Conservation (phyloP, 2,888 invertebrate species). For the Hedya salicella region DNA sequence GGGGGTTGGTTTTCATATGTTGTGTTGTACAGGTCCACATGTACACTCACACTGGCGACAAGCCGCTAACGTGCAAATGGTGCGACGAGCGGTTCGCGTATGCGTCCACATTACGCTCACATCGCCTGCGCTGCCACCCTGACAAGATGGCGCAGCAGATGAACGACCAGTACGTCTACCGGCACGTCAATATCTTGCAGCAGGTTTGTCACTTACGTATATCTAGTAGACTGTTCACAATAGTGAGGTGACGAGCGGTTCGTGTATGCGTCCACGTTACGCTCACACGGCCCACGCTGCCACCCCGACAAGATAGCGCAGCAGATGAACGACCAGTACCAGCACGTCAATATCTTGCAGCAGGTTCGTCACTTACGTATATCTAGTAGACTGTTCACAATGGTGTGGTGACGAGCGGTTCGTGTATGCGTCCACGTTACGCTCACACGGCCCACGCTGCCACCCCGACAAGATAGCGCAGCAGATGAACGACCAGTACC, state of each 20-base stretch:
- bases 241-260: conserved; percentile 83
- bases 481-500: conserved; percentile 50
- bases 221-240: neutral
- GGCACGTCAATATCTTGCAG: conserved; percentile 43
- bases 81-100: conserved; percentile 84
- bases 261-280: conserved; percentile 83
- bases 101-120: conserved; percentile 84
- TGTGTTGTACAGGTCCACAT: conserved; percentile 75
- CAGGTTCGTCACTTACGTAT: conserved; percentile 12
- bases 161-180: conserved; percentile 43
- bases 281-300: conserved; percentile 82
- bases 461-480: conserved; percentile 80
- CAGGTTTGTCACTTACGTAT: conserved; percentile 11
- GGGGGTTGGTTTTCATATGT: too few species aligned
- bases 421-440: conserved; percentile 83
- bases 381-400: neutral
- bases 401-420: conserved; percentile 83
- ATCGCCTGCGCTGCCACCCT: conserved; percentile 82
- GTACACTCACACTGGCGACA: conserved; percentile 84
- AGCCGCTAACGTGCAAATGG: conserved; percentile 83
- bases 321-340: conserved; percentile 50
- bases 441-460: conserved; percentile 82
- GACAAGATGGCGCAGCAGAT: conserved; percentile 73
- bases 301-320: conserved; percentile 80
- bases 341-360: conserved; percentile 43